A percentile compares a stretch with the other conserved stretches of the same genome.
Conservation (phyloP, 2,797 vertebrate genomes). For the Euphonia xanthogaster region DNA sequence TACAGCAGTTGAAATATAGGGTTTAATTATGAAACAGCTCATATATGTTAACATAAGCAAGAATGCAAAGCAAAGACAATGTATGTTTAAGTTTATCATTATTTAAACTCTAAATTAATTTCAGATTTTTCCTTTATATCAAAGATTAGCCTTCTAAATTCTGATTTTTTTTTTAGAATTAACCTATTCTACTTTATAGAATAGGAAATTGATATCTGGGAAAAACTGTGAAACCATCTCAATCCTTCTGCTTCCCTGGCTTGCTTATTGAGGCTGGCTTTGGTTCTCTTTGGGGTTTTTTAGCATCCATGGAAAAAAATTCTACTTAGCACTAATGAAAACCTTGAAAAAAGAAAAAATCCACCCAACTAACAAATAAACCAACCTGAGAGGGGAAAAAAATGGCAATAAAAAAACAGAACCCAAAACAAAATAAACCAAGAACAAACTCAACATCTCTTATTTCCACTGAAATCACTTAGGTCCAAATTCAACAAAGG, state of each 20-base stretch:
- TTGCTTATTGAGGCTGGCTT: rapidly evolving
- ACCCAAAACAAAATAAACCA: background rate
- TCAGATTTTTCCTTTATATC: background rate
- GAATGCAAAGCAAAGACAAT: background rate
- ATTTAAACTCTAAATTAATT: background rate
- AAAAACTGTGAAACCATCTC: background rate
- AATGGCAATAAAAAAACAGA: background rate
- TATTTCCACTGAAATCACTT: background rate
- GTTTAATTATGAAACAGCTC: background rate
- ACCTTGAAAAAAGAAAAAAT: background rate
- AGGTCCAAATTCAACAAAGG: background rate
- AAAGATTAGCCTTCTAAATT: background rate
- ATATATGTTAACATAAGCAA: background rate
- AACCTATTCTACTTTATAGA: background rate
- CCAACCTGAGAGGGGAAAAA: rapidly evolving
- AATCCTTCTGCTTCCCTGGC: background rate
- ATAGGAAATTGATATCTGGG: background rate
- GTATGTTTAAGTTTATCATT: background rate
- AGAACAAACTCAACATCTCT: background rate
- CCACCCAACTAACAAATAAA: background rate
- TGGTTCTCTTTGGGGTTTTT: background rate
- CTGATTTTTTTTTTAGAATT: background rate
- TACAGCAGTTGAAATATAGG: background rate
- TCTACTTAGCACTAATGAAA: background rate
- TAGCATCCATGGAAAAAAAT: background rate